These are phyloP conservation scores for Pantherophis alleghaniensis DNA, from an alignment of 2,797 vertebrate species.

Conservation along the genomic window DNA sequence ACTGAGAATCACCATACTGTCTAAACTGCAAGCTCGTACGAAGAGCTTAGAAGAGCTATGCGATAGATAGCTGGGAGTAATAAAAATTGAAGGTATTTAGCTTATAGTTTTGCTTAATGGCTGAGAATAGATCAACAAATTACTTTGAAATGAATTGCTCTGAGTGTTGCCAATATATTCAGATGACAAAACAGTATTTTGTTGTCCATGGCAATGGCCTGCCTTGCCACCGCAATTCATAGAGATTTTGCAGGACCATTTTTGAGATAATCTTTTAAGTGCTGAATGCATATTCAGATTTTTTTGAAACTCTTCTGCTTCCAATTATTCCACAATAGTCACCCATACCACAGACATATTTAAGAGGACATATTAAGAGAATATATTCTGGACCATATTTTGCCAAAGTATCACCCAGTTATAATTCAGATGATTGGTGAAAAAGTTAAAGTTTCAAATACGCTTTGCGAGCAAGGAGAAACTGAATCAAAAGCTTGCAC, in stretches of 20 bases:
- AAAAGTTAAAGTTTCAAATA: background rate
- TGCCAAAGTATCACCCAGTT: background rate
- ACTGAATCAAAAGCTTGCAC: background rate
- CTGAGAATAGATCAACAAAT: background rate
- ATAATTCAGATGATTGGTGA: background rate
- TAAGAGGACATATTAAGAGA: background rate
- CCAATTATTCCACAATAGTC: background rate
- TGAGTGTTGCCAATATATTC: background rate
- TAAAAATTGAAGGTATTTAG: background rate
- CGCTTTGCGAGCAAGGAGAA: background rate
- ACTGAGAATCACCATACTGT: background rate
- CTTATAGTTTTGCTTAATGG: background rate
- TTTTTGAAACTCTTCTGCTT: background rate
- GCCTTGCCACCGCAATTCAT: background rate
- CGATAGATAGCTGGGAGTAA: background rate
- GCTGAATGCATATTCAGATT: background rate
- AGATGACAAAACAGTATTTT: background rate
- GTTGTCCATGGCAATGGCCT: background rate
- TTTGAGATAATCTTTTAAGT: background rate
- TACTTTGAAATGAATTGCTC: background rate
- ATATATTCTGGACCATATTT: background rate
- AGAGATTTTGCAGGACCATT: background rate
- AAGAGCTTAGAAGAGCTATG: background rate
- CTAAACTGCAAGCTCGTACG: background rate
- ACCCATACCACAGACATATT: background rate